Conservation (phyloP, 1,140 invertebrate species). For the Prorops nasuta region DNA sequence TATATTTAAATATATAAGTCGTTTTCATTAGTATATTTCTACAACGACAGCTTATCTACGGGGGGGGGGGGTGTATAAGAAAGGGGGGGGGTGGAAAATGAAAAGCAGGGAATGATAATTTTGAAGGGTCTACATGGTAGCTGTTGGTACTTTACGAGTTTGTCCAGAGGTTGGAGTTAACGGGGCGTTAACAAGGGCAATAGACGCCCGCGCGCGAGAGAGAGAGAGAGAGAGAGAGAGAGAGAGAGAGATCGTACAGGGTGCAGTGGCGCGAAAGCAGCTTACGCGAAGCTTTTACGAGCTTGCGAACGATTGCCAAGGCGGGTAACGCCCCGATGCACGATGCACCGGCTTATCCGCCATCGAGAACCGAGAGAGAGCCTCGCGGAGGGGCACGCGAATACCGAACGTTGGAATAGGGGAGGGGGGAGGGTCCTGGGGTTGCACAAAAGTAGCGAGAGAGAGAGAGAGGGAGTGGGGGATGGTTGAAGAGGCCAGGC, state of each 20-base stretch:
- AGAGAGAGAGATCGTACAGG: no score
- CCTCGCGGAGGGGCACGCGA: neutral
- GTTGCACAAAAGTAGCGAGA: neutral
- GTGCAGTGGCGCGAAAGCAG: neutral
- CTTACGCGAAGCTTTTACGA: neutral
- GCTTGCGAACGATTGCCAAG: neutral
- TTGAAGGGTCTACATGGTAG: no score
- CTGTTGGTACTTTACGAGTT: constrained; percentile 36
- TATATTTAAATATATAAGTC: no score
- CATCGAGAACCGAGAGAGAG: neutral
- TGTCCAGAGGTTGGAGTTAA: constrained; percentile 35
- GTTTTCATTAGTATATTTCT: no score
- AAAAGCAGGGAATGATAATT: no score
- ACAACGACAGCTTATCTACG: no score
- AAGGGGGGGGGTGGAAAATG: no score
- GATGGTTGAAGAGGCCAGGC: neutral
- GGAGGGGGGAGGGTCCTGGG: neutral
- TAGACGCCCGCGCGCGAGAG: constrained; percentile 30
- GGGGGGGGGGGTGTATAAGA: no score
- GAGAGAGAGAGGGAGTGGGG: neutral
- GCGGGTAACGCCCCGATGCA: neutral
- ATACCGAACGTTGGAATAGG: neutral
- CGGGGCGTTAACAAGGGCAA: constrained; percentile 34
- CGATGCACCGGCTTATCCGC: neutral
- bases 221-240: no score